Percentiles rank a stretch among this genome's conserved stretches.
These are phyloP conservation scores for Leptobrachium ailaonicum DNA, from an alignment of 2,113 vertebrate species.

Conservation along the genomic window DNA sequence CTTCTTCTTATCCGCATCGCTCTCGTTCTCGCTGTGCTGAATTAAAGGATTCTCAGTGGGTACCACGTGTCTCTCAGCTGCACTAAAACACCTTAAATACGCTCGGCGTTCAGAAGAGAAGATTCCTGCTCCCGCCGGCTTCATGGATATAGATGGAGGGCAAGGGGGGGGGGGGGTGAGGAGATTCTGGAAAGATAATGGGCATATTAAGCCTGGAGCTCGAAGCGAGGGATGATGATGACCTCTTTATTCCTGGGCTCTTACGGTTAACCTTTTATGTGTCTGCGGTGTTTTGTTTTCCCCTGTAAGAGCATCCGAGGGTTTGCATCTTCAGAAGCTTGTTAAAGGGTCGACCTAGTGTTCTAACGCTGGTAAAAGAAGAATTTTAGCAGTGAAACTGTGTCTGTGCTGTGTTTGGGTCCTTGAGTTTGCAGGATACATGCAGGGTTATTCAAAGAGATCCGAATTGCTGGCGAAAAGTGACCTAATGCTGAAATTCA, in stretches of 20 bases:
- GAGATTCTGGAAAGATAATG: background rate
- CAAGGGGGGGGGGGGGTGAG: conserved; percentile 23
- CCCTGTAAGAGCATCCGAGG: too few species aligned
- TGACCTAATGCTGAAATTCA: too few species aligned
- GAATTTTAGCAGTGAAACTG: too few species aligned
- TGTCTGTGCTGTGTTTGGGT: too few species aligned
- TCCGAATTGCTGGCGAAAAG: too few species aligned
- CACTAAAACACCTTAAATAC: conserved; percentile 24
- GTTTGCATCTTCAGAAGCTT: too few species aligned
- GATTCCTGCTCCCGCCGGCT: too few species aligned
- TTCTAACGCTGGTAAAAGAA: too few species aligned
- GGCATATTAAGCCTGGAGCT: conserved; percentile 50
- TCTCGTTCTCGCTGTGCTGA: conserved; percentile 21
- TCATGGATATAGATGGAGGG: conserved; percentile 53
- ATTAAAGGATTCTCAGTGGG: background rate
- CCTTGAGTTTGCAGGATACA: too few species aligned
- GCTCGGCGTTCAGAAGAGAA: conserved; percentile 15
- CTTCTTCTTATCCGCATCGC: background rate
- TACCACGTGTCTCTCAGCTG: background rate
- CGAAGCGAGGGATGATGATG: conserved; percentile 46
- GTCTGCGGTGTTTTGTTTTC: conserved; percentile 43
- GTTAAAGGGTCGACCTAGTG: too few species aligned
- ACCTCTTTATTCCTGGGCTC: conserved; percentile 9
- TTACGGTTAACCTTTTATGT: conserved; percentile 78
- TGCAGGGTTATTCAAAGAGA: too few species aligned